phyloP scores from a whole-genome alignment of 2,797 vertebrate genomes.

The Melanotaenia nigrans region DNA sequence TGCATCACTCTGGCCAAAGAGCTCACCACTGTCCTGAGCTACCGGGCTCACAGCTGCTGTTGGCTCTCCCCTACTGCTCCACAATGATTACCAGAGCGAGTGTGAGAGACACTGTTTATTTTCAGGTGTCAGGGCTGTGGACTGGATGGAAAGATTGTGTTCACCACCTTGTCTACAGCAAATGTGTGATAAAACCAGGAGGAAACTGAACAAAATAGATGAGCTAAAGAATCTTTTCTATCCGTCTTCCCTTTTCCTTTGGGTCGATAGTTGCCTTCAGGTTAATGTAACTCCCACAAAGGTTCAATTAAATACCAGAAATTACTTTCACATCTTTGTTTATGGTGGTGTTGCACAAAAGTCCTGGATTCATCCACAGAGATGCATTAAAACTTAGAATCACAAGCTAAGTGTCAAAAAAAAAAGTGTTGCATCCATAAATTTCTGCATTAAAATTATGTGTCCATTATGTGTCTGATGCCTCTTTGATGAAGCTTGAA shows the following conservation, averaged over 20 bases:
- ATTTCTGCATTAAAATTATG: too few relatives aligned
- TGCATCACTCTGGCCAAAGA: conserved; percentile 29
- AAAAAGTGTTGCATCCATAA: too few relatives aligned
- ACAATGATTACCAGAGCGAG: conserved; percentile 50
- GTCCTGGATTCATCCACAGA: conserved; percentile 1
- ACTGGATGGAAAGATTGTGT: conserved; percentile 41
- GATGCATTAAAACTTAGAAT: not conserved
- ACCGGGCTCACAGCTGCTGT: conserved; percentile 34
- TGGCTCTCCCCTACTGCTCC: conserved; percentile 34
- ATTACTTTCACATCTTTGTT: conserved; percentile 11
- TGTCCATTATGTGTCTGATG: too few relatives aligned
- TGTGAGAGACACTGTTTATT: conserved; percentile 42
- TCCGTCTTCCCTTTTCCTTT: conserved; percentile 6
- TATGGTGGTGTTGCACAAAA: conserved; percentile 21
- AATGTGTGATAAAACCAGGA: conserved; percentile 16
- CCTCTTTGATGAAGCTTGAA: not conserved
- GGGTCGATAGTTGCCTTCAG: conserved; percentile 36
- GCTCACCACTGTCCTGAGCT: conserved; percentile 15
- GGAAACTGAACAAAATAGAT: conserved; percentile 56
- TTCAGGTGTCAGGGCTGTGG: conserved; percentile 44
- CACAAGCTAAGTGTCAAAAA: not conserved
- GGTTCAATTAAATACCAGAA: conserved; percentile 28
- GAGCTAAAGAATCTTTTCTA: conserved; percentile 19
- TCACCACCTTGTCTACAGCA: conserved; percentile 31
- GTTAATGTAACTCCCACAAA: conserved; percentile 13